Base-by-base conservation (phyloP, 2,113 vertebrate species). In the Scophthalmus maximus region DNA sequence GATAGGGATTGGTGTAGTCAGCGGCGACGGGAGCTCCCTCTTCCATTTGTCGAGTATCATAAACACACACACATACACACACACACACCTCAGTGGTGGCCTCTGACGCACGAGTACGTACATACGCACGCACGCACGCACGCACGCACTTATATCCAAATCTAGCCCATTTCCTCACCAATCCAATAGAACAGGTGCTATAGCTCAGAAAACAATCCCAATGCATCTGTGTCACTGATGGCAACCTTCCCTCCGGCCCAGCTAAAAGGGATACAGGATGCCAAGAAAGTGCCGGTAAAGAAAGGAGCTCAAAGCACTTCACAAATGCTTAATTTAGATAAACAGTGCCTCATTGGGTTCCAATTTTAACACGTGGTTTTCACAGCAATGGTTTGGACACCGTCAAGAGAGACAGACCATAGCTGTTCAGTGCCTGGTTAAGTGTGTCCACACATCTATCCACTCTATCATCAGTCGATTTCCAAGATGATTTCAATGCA, bases 211-310 rank as follows among this genome's bases (percentile, higher is more conserved):
- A 68, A 69, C 40, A 64, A 76, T 34, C 72, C 64, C 49, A 72
- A 5, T 74, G 68, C 26, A 61, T 62, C 49, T 53, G n/a, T 57
- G 69, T 73, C 49, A 32, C 23, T 42, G 40, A 49, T 40, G 60
- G 59, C 3, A 8, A 7, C 20, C 11, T 74, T 77, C 46, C 9
- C 68, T 79, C 40, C 1, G 6, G 71, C 84, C 50, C 46, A 62
- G 62, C 83, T 82, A 77, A 76, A 79, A 42, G 17, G 40, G 11
- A 42, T 1, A 17, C 15, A 59, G n/a, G 17, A 22, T 68, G 52
- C 78, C 82, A 76, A 73, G 50, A 84, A 80, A 76, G 64, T 78
- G 69, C 36, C 66, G 81, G 44, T 81, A 89, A 67, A 79, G 40
- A 57, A 50, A 68, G 47, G 32, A 38, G 58, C 61, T 74, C 65